phyloP scores from a whole-genome alignment of 2,113 vertebrate genomes.

The Hemibagrus wyckioides region DNA sequence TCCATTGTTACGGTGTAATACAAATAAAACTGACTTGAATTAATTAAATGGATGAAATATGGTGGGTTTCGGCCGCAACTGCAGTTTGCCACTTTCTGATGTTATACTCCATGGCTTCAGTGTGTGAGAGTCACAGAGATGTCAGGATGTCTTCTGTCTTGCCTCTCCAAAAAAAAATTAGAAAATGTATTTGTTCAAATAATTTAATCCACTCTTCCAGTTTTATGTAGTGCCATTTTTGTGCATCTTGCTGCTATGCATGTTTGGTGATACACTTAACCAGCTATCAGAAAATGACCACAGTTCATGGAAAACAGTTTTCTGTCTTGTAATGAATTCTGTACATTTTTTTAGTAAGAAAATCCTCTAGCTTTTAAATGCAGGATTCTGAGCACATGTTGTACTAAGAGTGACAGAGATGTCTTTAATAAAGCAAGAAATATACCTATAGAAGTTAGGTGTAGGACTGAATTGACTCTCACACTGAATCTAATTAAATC shows the following conservation, averaged over 20 bases:
- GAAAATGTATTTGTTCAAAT: background rate
- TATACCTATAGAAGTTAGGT: background rate
- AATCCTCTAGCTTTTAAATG: background rate
- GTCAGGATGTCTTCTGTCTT: background rate
- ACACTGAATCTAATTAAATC: background rate
- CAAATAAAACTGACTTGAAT: too few species aligned
- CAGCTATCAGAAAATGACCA: background rate
- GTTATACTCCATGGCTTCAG: background rate
- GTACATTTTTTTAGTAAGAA: background rate
- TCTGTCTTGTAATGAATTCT: background rate
- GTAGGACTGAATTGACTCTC: too few species aligned
- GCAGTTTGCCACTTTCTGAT: background rate
- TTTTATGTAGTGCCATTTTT: background rate
- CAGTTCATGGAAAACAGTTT: background rate
- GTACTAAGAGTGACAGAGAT: background rate
- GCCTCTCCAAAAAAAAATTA: too few species aligned
- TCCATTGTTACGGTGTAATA: too few species aligned
- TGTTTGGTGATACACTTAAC: background rate
- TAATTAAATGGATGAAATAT: too few species aligned
- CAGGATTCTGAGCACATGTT: background rate
- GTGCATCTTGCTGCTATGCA: background rate
- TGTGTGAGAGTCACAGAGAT: background rate
- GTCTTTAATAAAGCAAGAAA: too few species aligned
- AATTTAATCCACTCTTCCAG: background rate
- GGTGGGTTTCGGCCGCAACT: background rate